Base-by-base conservation (phyloP, 2,888 invertebrate species). In the Eupeodes luniger region DNA sequence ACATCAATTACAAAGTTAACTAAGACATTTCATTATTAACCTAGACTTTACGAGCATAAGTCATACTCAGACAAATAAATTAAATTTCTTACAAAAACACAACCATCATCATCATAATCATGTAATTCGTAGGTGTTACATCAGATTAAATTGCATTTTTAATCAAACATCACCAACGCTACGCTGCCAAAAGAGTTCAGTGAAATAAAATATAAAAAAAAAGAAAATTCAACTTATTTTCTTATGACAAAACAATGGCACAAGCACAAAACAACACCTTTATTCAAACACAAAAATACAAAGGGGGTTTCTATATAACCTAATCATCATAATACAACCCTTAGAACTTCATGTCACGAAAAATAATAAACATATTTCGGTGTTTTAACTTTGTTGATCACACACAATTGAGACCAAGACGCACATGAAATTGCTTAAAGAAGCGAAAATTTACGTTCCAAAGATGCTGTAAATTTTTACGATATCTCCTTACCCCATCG, bases 391-490 rank as follows among this genome's bases (percentile, higher is more conserved):
- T 62, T 19, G 16, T 62, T 19, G 16, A 40, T 14, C 61, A 40
- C n/a, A 10, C 19, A 55, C 61, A 36, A 61, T 55, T 12, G 19
- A 55, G 9, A 40, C 7, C 4, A 3, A 40, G 62, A 62, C 40
- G 40, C 44, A 16, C 36, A 10, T 40, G 6, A 62, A 44, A 62
- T 44, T 62, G 44, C 62, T 62, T 12, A 62, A 44, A 40, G 40
- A 62, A 44, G 16, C 62, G 10, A 62, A 40, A 36, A 62, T 40
- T 62, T 11, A 11, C 10, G 1, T 62, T 36, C 62, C 40, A 16
- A 62, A 62, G 6, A 40, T 62, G 62, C 16, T 1, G 62, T 62
- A 44, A 62, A 62, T 36, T 62, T 62, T 62, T 44, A 62, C 40
- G 62, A 61, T n/a, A 53, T 9, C 2, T 51, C n/a, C 4, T 12